Percentiles rank a stretch among this genome's conserved stretches.
Conservation (phyloP, 2,113 vertebrate genomes). For the Hippolais icterina region DNA sequence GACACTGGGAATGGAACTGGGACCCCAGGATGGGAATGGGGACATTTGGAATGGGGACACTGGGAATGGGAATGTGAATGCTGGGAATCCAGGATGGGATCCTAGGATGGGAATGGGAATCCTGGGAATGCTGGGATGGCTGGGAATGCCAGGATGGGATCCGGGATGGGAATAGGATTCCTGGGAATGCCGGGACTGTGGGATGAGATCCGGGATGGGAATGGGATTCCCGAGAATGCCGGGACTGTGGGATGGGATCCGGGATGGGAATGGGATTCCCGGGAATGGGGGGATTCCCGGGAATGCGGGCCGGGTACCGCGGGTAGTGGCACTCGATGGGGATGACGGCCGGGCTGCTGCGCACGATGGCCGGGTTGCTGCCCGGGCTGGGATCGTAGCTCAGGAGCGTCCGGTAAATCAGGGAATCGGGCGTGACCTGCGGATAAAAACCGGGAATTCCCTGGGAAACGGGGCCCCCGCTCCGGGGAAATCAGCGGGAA, state of each 20-base stretch:
- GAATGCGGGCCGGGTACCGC: not conserved
- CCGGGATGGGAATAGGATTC: not conserved
- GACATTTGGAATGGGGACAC: not conserved
- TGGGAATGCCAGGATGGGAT: not conserved
- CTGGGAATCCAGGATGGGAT: no score
- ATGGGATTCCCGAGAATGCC: no score
- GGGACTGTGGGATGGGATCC: not conserved
- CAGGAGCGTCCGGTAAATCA: slow-evolving; percentile 72
- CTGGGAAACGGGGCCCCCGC: not conserved
- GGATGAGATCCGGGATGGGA: not conserved
- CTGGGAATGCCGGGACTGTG: not conserved
- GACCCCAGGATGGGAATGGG: not conserved
- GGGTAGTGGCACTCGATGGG: slow-evolving; percentile 70
- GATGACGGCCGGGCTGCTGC: slow-evolving; percentile 45
- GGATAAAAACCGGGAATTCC: not conserved
- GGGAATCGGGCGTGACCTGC: slow-evolving; percentile 51
- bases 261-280: not conserved
- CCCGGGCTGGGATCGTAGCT: slow-evolving; percentile 53
- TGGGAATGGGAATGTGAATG: no score
- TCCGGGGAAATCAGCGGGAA: not conserved
- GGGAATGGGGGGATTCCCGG: not conserved
- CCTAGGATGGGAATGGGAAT: no score
- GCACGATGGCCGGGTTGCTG: slow-evolving; percentile 61
- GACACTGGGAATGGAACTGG: not conserved
- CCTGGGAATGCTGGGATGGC: no score